A percentile compares a stretch with the other conserved stretches of the same genome.
Conservation (phyloP, 2,888 invertebrate genomes). For the Lissocephala sabroskyi region DNA sequence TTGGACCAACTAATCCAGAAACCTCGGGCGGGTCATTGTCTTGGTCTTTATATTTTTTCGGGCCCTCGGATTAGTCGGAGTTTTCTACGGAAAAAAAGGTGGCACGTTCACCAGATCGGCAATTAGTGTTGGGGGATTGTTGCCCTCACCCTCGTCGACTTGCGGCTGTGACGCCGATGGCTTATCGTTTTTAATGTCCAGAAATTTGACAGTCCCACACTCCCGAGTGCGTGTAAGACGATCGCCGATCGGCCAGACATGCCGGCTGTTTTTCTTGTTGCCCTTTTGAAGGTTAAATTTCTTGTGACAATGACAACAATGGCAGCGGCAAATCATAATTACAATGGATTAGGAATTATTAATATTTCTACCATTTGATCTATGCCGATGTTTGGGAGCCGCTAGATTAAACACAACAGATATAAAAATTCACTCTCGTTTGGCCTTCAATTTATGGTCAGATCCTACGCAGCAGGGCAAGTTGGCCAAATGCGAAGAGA, state of each 20-base stretch:
- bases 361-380: conserved; percentile 32
- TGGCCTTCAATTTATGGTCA: too few species aligned
- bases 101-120: conserved; percentile 31
- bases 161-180: conserved; percentile 44
- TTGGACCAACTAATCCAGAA: conserved; percentile 58
- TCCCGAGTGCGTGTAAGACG: conserved; percentile 38
- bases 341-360: conserved; percentile 62
- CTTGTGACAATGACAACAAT: conserved; percentile 57
- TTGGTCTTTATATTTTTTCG: conserved; percentile 7
- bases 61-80: conserved; percentile 42
- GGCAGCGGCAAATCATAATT: conserved; percentile 53
- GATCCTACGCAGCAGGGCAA: too few species aligned
- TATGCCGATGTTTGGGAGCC: too few species aligned
- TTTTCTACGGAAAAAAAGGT: conserved; percentile 38
- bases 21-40: conserved; percentile 4
- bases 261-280: conserved; percentile 11
- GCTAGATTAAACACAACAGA: too few species aligned
- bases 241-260: conserved; percentile 18
- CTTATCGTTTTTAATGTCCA: conserved; percentile 44
- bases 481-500: too few species aligned
- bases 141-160: neutral
- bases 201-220: conserved; percentile 48
- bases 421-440: too few species aligned
- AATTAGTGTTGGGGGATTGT: conserved; percentile 27
- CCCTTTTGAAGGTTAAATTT: conserved; percentile 40